Evolutionary conservation across 2,113 vertebrate species (phyloP).

Genomic region (Protobothrops flavoviridis): DNA sequence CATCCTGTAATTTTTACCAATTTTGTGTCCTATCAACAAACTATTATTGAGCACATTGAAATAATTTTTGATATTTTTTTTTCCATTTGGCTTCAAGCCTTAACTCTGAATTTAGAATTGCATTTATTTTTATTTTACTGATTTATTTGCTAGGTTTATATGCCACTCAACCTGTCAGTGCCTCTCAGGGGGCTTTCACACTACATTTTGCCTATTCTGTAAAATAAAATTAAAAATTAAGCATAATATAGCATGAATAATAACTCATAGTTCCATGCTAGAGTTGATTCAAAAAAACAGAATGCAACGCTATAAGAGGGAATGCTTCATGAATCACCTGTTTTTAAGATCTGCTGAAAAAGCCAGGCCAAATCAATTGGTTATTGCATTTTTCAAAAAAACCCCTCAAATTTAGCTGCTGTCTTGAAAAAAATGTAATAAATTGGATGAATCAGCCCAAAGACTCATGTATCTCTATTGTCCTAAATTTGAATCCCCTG

Average conservation of each 20-base stretch:
- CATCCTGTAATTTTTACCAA: not conserved
- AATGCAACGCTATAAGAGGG: not conserved
- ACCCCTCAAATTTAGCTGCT: not conserved
- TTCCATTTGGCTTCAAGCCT: not conserved
- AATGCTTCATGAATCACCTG: not conserved
- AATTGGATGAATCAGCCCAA: not conserved
- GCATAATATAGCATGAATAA: not conserved
- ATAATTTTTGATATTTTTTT: not conserved
- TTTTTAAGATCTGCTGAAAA: not conserved
- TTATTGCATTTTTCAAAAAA: not conserved
- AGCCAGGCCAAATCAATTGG: not conserved
- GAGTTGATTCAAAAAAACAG: not conserved
- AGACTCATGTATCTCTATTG: not conserved
- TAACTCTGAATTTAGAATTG: not conserved
- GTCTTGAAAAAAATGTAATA: not conserved
- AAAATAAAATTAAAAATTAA: not conserved
- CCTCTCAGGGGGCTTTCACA: not conserved
- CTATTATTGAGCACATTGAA: not conserved
- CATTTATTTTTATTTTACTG: not conserved
- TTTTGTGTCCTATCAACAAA: not conserved
- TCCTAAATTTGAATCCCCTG: not conserved
- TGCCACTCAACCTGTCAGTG: not conserved
- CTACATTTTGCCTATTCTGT: not conserved
- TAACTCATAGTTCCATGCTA: not conserved
- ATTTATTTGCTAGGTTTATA: not conserved